phyloP scores from a whole-genome alignment of 2,797 vertebrate species.

The Clarias pachynema region DNA sequence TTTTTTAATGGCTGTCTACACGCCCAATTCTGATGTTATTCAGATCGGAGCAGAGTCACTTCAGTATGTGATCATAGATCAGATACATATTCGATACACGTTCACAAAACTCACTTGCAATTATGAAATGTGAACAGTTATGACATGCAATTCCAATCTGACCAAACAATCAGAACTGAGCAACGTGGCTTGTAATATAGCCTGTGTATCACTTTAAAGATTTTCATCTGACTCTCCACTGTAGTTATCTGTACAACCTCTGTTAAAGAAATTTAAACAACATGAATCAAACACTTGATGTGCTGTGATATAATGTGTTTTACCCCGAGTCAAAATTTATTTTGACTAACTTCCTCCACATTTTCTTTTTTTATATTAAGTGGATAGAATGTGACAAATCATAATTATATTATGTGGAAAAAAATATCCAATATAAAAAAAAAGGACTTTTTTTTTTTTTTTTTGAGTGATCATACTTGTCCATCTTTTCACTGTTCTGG shows the following conservation, averaged over 20 bases:
- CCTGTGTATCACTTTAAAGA: neutral
- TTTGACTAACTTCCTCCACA: neutral
- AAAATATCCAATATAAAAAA: neutral
- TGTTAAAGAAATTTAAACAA: neutral
- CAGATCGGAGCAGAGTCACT: too few relatives aligned
- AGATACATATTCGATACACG: too few relatives aligned
- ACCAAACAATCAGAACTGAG: too few relatives aligned
- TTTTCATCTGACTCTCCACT: neutral
- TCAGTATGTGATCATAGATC: too few relatives aligned
- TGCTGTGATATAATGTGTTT: neutral
- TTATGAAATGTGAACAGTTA: too few relatives aligned
- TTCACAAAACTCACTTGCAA: too few relatives aligned
- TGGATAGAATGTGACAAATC: neutral
- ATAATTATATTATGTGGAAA: neutral
- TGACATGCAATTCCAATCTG: too few relatives aligned
- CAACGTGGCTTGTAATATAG: too few relatives aligned
- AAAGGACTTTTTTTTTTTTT: neutral
- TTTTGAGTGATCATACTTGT: conserved; percentile 84
- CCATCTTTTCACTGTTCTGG: conserved; percentile 96
- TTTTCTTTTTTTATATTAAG: neutral
- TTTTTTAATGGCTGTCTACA: too few relatives aligned
- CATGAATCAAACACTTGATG: neutral
- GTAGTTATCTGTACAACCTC: neutral
- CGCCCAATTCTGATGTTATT: too few relatives aligned
- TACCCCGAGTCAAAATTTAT: neutral